Conservation (phyloP, 2,113 vertebrate genomes). For the Melospiza georgiana region DNA sequence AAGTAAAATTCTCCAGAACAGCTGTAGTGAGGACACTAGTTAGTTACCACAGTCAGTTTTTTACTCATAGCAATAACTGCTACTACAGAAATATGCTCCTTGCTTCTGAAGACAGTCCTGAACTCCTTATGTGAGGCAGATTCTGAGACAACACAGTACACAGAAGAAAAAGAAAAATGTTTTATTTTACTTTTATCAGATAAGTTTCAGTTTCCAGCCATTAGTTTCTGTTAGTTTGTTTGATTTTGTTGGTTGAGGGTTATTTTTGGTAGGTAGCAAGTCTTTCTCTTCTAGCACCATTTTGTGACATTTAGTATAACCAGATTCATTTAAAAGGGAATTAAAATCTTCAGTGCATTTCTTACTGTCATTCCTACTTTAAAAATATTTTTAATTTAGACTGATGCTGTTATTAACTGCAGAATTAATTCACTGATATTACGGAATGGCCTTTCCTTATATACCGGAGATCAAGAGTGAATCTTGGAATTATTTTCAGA, state of each 20-base stretch:
- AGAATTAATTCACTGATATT: not conserved
- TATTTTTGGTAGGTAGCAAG: not conserved
- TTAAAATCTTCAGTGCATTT: not conserved
- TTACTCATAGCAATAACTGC: not conserved
- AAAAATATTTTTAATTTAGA: not conserved
- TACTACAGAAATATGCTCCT: not conserved
- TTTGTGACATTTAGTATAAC: not conserved
- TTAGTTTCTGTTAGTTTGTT: not conserved
- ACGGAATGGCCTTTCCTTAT: not conserved
- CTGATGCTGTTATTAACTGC: not conserved
- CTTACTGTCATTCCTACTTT: not conserved
- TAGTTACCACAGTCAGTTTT: not conserved
- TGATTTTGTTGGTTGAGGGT: fast-evolving
- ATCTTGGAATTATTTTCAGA: not conserved
- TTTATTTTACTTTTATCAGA: not conserved
- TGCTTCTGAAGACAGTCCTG: not conserved
- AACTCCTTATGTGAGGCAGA: not conserved
- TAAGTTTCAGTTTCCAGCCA: not conserved
- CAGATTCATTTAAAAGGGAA: not conserved
- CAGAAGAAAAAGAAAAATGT: not conserved
- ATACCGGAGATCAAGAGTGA: not conserved
- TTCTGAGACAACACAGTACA: not conserved
- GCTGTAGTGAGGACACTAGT: fast-evolving
- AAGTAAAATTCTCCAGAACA: not conserved
- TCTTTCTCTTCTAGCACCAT: not conserved